A percentile compares a stretch with the other conserved stretches of the same genome.
Conservation (phyloP, 2,888 invertebrate species). For the Sisyra nigra region DNA sequence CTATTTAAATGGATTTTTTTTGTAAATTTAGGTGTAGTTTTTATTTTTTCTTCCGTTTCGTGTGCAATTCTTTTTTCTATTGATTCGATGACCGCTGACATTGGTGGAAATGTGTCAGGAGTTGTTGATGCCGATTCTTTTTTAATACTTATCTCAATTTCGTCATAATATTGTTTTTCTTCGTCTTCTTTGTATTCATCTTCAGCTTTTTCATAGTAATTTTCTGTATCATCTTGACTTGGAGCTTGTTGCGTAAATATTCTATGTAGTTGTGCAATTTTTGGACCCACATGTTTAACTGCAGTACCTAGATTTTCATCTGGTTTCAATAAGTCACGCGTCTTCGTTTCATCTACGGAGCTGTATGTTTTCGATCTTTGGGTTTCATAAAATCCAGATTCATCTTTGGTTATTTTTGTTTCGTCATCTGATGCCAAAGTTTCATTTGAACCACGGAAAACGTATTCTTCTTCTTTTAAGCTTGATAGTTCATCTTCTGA, state of each 20-base stretch:
- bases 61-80: constrained; percentile 21
- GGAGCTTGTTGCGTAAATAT: constrained; percentile 26
- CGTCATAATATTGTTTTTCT: constrained; percentile 9
- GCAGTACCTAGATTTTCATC: constrained; percentile 14
- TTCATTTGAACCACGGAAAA: constrained; percentile 23
- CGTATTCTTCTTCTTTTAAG: constrained; percentile 25
- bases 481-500: constrained; percentile 28
- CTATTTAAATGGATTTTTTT: background rate
- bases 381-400: background rate
- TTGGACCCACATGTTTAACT: constrained; percentile 26
- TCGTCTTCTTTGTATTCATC: constrained; percentile 7
- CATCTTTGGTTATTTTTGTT: constrained; percentile 1
- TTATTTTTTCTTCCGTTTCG: constrained; percentile 11
- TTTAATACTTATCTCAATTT: constrained; percentile 1
- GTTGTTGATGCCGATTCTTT: constrained; percentile 9
- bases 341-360: constrained; percentile 12
- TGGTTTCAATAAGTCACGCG: constrained; percentile 15
- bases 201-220: constrained; percentile 10
- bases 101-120: constrained; percentile 17
- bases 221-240: constrained; percentile 17
- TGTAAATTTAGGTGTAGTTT: constrained; percentile 1
- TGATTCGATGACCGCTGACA: constrained; percentile 21
- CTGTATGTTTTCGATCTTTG: background rate
- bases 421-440: constrained; percentile 24
- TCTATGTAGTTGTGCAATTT: constrained; percentile 31